These are phyloP conservation scores for Pelodytes ibericus DNA, from an alignment of 2,797 vertebrate species.

Conservation along the genomic window DNA sequence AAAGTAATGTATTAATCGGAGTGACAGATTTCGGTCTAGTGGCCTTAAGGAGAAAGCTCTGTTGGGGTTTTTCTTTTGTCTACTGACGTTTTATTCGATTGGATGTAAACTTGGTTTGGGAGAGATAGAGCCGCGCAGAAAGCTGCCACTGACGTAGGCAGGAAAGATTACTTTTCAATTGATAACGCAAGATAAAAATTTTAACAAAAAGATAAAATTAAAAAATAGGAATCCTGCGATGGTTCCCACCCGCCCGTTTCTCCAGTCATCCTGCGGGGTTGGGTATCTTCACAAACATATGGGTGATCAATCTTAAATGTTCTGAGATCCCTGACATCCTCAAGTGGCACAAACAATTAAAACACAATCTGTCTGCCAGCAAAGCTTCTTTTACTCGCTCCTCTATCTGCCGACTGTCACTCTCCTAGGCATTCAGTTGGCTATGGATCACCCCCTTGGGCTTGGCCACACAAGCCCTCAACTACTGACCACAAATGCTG, in stretches of 20 bases:
- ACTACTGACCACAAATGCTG: not conserved
- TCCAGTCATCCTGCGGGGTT: constrained; percentile 26
- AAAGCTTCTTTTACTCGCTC: constrained; percentile 32
- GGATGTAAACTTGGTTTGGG: not conserved
- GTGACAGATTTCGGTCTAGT: constrained; percentile 33
- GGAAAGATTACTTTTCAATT: constrained; percentile 52
- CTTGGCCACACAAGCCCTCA: not conserved
- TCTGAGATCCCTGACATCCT: constrained; percentile 40
- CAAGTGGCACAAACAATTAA: constrained; percentile 45
- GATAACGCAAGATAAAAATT: not conserved
- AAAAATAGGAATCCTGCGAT: constrained; percentile 41
- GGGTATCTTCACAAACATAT: constrained; percentile 45
- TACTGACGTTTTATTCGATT: constrained; percentile 17
- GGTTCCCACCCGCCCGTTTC: constrained; percentile 45
- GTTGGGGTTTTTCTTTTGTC: constrained; percentile 42
- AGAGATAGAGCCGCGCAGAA: not conserved
- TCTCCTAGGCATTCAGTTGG: constrained; percentile 25
- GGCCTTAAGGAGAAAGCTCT: constrained; percentile 42
- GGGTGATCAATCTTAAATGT: constrained; percentile 53
- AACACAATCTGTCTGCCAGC: constrained; percentile 41
- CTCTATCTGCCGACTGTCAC: constrained; percentile 9
- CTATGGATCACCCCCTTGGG: constrained; percentile 7
- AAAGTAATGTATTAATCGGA: constrained; percentile 46
- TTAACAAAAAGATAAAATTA: constrained; percentile 62
- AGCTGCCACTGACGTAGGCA: not conserved